Evolutionary conservation across 2,797 vertebrate species (phyloP), one percentile per base, ranked within the genome.

Genomic region (Gila robusta): DNA sequence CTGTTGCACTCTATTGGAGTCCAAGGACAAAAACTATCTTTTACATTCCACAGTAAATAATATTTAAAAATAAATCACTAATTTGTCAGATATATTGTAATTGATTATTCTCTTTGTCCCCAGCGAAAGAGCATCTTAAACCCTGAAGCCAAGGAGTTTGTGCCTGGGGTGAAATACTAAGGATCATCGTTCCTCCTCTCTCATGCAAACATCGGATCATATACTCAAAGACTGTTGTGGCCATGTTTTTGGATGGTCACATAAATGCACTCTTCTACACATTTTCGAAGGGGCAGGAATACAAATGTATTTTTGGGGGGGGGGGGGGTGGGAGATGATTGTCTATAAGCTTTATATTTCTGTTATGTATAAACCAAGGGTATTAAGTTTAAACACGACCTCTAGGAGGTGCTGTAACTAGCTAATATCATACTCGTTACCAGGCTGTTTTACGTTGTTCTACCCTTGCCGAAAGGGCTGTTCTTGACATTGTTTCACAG

Each of bases 61-160:
- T 41, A 41, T 11, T 12, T 71, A 12, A n/a, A 71, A 71, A 71
- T 5, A 5, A 39, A 71, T 23, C 69, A 41, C 37, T 21, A 32
- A 32, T n/a, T 52, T 52, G 17, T 17, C 14, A 67, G 28, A 80
- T 54, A 17, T 11, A 17, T 28, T 23, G 16, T 64, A 14, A 52
- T n/a, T 62, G 54, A 26, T 80, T 62, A 79, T 0, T 41, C 4
- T 19, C 62, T 76, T 54, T 89, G 5, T 74, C 35, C 44, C 41
- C 96, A 99, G 98, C 98, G 96, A 96, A 98, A 98, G 96, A 99
- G 98, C 95, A 96, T 96, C 92, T 97, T 99, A 96, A 99, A 99
- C 90, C 98, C 98, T 0, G 97, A 99, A 82, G 98, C 98, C 74
- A 99, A 99, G 97, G 98, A 99, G 94, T 99, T 99, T 66, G 94